These are phyloP conservation scores for Paragorgia papillata DNA, from an alignment of 92 coral and sea anemone genomes.

Conservation along the genomic window DNA sequence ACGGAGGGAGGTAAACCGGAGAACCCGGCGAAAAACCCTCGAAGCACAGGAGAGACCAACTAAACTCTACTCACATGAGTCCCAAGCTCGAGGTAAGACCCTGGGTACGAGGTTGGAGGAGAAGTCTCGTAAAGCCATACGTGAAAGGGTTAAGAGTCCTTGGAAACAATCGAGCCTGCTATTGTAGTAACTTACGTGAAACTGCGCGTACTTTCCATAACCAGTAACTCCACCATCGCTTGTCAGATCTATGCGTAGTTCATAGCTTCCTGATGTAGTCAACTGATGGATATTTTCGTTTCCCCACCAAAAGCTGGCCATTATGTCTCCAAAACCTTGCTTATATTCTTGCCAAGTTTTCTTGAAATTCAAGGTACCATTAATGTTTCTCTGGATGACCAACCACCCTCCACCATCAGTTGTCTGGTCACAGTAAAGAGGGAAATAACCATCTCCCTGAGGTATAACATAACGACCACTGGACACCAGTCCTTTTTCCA, in stretches of 20 bases:
- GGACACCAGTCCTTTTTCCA: background rate
- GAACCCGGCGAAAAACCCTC: too few relatives aligned
- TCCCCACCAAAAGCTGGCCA: conserved; percentile 12
- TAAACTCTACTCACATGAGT: too few relatives aligned
- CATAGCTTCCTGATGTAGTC: background rate
- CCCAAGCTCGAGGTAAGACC: too few relatives aligned
- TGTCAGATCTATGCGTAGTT: background rate
- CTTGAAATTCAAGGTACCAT: background rate
- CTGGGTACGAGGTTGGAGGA: too few relatives aligned
- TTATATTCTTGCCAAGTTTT: background rate
- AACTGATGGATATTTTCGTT: conserved; percentile 7
- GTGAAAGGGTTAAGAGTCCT: too few relatives aligned
- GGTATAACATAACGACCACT: conserved; percentile 7
- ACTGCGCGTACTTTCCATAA: too few relatives aligned
- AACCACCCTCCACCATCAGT: conserved; percentile 31
- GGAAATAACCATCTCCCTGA: background rate
- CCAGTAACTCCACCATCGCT: too few relatives aligned
- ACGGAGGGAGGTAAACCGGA: too few relatives aligned
- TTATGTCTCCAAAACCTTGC: conserved; percentile 15
- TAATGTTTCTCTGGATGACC: conserved; percentile 1
- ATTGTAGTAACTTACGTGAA: too few relatives aligned
- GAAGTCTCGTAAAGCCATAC: too few relatives aligned
- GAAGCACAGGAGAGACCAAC: too few relatives aligned
- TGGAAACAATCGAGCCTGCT: too few relatives aligned
- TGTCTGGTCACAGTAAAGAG: conserved; percentile 12